phyloP scores from a whole-genome alignment of 2,888 invertebrate genomes.

The Saturnia pavonia region DNA sequence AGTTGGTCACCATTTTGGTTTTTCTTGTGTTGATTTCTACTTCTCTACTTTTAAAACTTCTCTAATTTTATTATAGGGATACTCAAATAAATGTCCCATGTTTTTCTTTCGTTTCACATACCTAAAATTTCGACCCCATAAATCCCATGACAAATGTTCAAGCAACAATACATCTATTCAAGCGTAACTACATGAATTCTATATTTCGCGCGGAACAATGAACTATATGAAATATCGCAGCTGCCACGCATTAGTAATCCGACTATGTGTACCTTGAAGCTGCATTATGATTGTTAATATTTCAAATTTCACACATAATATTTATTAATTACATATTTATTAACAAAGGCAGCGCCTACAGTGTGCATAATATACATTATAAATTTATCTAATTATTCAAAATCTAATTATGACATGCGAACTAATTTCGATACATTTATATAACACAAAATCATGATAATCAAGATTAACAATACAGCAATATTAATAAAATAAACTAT shows the following conservation, averaged over 20 bases:
- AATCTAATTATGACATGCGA: no score
- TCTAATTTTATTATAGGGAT: not conserved
- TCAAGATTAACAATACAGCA: no score
- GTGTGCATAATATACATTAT: no score
- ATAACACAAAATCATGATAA: no score
- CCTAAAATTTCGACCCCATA: constrained; percentile 38
- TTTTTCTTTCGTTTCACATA: not conserved
- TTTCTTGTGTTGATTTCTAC: no score
- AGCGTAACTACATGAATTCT: constrained; percentile 59
- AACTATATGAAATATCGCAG: constrained; percentile 45
- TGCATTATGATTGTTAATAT: constrained; percentile 11
- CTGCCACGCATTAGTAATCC: constrained; percentile 40
- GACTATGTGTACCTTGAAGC: constrained; percentile 33
- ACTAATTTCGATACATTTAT: no score
- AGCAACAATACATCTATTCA: constrained; percentile 51
- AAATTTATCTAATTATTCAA: no score
- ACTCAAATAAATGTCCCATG: not conserved
- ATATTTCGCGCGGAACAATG: constrained; percentile 56
- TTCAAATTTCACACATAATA: not conserved
- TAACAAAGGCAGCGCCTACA: no score
- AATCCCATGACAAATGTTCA: constrained; percentile 49
- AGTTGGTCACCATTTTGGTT: no score
- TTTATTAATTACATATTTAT: no score
- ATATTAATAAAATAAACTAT: no score
- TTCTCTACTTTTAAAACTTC: no score